Conservation (phyloP, 2,888 invertebrate species). For the Luffia ferchaultella region DNA sequence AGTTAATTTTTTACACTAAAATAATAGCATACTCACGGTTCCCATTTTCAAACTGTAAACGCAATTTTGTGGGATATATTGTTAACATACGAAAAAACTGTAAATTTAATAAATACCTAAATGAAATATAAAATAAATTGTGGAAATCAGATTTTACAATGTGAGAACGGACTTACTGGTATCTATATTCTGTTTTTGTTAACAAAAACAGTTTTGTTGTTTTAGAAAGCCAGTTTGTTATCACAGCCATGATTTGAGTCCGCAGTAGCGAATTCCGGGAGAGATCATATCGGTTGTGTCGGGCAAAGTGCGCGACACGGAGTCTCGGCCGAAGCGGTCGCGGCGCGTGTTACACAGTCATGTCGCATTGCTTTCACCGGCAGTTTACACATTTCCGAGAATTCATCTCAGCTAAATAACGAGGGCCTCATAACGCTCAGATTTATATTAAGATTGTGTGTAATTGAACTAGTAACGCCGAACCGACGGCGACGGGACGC, state of each 20-base stretch:
- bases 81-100: too few relatives aligned
- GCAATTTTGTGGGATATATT: too few relatives aligned
- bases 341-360: not conserved
- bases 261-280: not conserved
- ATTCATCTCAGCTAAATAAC: not conserved
- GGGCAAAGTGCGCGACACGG: not conserved
- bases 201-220: too few relatives aligned
- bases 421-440: slow-evolving; percentile 13
- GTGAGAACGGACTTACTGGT: too few relatives aligned
- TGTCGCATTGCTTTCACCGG: not conserved
- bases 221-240: not conserved
- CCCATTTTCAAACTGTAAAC: too few relatives aligned
- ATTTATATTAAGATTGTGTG: slow-evolving; percentile 23
- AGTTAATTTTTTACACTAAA: too few relatives aligned
- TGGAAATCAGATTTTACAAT: too few relatives aligned
- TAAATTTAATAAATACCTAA: too few relatives aligned
- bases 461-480: slow-evolving; percentile 7
- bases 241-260: not conserved
- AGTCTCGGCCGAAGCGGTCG: not conserved
- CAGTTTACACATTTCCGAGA: not conserved
- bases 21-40: too few relatives aligned
- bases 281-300: not conserved
- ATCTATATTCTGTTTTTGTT: too few relatives aligned
- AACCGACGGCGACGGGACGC: not conserved
- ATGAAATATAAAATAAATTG: too few relatives aligned